Conservation (phyloP, 2,888 invertebrate species). For the Ectemnius continuus region DNA sequence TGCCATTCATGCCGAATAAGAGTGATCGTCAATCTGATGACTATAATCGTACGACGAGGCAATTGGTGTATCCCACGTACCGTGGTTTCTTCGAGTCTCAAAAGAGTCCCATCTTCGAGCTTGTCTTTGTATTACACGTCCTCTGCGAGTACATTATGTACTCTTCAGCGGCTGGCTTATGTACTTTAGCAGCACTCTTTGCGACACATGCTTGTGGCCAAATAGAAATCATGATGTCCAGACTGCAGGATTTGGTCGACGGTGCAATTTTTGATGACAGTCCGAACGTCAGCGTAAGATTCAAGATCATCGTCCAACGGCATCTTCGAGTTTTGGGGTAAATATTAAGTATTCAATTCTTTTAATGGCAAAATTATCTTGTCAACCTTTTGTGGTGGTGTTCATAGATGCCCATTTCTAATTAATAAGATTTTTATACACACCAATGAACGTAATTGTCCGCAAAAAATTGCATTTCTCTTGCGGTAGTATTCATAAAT, state of each 20-base stretch:
- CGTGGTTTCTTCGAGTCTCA: constrained; percentile 42
- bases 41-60: constrained; percentile 48
- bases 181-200: constrained; percentile 56
- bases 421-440: too few species aligned
- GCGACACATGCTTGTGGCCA: constrained; percentile 61
- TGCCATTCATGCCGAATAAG: constrained; percentile 51
- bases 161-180: constrained; percentile 49
- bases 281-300: neutral
- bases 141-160: constrained; percentile 42
- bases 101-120: constrained; percentile 57
- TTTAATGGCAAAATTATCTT: too few species aligned
- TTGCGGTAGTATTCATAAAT: too few species aligned
- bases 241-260: constrained; percentile 10
- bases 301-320: constrained; percentile 39
- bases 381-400: too few species aligned
- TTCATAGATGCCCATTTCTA: too few species aligned
- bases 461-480: too few species aligned
- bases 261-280: too few species aligned
- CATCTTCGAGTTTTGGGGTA: constrained; percentile 47
- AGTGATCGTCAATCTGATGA: constrained; percentile 51
- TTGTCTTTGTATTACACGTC: constrained; percentile 54
- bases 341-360: too few species aligned
- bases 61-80: constrained; percentile 56
- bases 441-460: too few species aligned
- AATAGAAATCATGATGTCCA: constrained; percentile 48